Percentiles rank a stretch among this genome's conserved stretches.
Conservation (phyloP, 1,140 invertebrate genomes). For the Anastrepha obliqua region DNA sequence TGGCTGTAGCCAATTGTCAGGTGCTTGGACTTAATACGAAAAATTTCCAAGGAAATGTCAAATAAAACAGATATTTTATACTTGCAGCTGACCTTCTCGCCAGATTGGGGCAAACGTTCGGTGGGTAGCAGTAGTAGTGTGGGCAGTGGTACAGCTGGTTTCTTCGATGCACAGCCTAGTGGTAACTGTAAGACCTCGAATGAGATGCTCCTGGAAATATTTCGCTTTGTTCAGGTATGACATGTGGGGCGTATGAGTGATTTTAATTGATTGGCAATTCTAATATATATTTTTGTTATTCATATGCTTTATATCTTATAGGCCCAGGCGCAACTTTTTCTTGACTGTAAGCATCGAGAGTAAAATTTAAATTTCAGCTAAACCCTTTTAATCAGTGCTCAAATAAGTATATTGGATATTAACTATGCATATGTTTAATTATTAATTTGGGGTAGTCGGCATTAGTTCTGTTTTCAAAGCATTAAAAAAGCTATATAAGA, state of each 20-base stretch:
- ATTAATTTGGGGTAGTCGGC: conserved; percentile 52
- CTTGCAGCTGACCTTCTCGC: conserved; percentile 70
- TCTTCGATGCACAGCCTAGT: conserved; percentile 62
- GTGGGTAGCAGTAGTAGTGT: conserved; percentile 58
- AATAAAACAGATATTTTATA: not conserved
- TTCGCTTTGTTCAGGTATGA: conserved; percentile 66
- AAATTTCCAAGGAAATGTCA: not conserved
- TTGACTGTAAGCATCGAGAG: conserved; percentile 72
- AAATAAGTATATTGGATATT: not conserved
- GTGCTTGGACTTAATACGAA: conserved; percentile 58
- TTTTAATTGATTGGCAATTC: not conserved
- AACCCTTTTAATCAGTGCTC: not conserved
- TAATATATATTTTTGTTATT: not conserved
- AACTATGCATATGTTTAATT: conserved; percentile 33
- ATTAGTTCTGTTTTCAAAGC: conserved; percentile 51
- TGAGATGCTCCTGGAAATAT: conserved; percentile 71
- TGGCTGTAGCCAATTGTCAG: conserved; percentile 68
- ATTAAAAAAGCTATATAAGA: not conserved
- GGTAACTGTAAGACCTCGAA: conserved; percentile 71
- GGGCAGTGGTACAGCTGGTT: conserved; percentile 60
- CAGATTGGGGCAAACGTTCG: conserved; percentile 72
- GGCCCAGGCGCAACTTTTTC: conserved; percentile 69
- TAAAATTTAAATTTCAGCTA: conserved; percentile 53
- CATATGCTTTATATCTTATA: conserved; percentile 36
- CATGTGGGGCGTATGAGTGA: not conserved